Evolutionary conservation across 2,113 vertebrate species (phyloP).

Genomic region (Bungarus multicinctus): DNA sequence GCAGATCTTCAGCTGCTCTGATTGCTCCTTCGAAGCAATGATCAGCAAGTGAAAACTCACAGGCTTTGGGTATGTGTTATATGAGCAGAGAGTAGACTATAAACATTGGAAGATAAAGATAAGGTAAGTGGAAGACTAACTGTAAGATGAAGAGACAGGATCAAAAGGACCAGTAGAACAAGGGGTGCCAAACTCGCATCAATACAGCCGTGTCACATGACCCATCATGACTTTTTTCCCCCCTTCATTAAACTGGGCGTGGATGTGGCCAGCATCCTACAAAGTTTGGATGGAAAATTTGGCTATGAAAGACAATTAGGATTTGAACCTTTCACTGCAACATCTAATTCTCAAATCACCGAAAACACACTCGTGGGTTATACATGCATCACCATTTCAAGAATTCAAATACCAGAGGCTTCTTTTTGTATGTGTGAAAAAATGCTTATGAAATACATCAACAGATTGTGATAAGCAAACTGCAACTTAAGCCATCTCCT

Average conservation of each 20-base stretch:
- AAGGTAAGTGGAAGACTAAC: neutral
- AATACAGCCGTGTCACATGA: no score
- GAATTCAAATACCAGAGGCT: neutral
- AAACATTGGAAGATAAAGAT: neutral
- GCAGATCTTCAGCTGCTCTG: neutral
- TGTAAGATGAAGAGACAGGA: neutral
- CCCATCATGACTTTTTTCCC: no score
- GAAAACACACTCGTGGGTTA: neutral
- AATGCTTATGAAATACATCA: neutral
- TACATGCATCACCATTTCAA: neutral
- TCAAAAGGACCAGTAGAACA: neutral
- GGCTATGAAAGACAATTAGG: neutral
- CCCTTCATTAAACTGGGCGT: no score
- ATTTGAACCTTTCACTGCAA: neutral
- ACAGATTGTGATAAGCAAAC: neutral
- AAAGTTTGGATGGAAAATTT: neutral
- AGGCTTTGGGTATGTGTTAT: neutral
- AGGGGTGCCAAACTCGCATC: no score
- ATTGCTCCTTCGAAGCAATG: neutral
- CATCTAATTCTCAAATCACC: neutral
- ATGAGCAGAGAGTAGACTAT: neutral
- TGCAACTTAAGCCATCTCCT: neutral
- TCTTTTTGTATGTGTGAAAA: neutral
- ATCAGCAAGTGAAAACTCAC: neutral
- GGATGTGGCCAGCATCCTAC: no score